Evolutionary conservation across 2,113 vertebrate species (phyloP).

Genomic region (Neolamprologus sp.): DNA sequence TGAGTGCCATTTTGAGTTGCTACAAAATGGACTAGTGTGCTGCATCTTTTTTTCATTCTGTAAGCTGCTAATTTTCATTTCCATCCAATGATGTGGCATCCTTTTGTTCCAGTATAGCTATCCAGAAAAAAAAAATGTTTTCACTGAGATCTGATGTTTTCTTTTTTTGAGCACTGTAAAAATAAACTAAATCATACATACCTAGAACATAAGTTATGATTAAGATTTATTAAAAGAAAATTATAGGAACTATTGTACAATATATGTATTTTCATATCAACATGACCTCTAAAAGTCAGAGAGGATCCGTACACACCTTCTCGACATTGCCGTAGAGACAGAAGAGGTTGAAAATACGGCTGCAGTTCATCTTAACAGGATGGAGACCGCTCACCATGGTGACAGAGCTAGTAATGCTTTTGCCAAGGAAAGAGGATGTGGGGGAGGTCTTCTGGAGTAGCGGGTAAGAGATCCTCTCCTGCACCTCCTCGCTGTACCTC

Average conservation of each 20-base stretch:
- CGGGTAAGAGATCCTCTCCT: conserved; percentile 81
- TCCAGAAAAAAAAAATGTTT: neutral
- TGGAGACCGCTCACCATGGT: conserved; percentile 92
- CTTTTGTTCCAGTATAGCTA: neutral
- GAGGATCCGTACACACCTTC: conserved; percentile 70
- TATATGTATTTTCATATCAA: neutral
- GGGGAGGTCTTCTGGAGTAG: conserved; percentile 70
- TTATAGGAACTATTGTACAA: neutral
- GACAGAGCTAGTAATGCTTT: conserved; percentile 76
- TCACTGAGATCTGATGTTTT: neutral
- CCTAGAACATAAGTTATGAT: neutral
- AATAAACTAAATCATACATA: neutral
- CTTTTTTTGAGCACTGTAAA: neutral
- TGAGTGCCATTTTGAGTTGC: neutral
- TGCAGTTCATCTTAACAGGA: conserved; percentile 89
- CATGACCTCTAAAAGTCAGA: neutral
- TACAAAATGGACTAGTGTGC: neutral
- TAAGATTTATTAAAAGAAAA: neutral
- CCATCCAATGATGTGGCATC: neutral
- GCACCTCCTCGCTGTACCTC: conserved; percentile 80
- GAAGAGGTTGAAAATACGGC: conserved; percentile 90
- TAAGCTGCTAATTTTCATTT: neutral
- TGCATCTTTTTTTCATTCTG: neutral
- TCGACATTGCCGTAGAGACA: conserved; percentile 95
- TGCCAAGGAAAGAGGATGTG: conserved; percentile 62